These are phyloP conservation scores for Leptodactylus fallax DNA, from an alignment of 2,797 vertebrate genomes.

Conservation along the genomic window DNA sequence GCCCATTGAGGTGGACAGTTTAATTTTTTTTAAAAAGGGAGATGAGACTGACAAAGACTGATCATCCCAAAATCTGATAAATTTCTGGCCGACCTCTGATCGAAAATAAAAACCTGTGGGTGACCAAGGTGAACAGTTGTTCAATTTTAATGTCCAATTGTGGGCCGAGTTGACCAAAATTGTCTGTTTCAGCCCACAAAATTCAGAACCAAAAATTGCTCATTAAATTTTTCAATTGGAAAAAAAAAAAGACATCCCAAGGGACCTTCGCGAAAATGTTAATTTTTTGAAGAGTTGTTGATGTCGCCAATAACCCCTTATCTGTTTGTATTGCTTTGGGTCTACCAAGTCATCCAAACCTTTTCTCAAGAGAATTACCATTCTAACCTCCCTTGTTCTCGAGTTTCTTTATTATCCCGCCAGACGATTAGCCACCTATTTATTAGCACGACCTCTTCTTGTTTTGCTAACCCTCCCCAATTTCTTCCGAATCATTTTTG, in stretches of 20 bases:
- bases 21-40: too few species aligned
- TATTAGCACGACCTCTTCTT: constrained; percentile 43
- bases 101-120: too few species aligned
- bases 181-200: too few species aligned
- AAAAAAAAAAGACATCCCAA: neutral
- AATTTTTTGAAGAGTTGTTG: neutral
- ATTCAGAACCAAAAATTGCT: neutral
- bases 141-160: too few species aligned
- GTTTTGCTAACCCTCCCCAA: constrained; percentile 19
- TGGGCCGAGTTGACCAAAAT: too few species aligned
- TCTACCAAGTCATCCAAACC: neutral
- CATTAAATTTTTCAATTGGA: neutral
- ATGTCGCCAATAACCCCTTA: neutral
- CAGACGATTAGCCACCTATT: constrained; percentile 44
- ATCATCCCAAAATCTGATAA: too few species aligned
- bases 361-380: constrained; percentile 1
- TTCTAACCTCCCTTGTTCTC: neutral
- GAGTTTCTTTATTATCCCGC: constrained; percentile 13
- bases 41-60: too few species aligned
- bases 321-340: too few species aligned
- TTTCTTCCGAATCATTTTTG: constrained; percentile 22
- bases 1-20: too few species aligned
- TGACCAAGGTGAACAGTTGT: too few species aligned
- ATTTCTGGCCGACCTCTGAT: too few species aligned
- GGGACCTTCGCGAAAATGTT: neutral